Evolutionary conservation across 2,888 invertebrate genomes (phyloP).

Genomic region (Tortrix viridana): DNA sequence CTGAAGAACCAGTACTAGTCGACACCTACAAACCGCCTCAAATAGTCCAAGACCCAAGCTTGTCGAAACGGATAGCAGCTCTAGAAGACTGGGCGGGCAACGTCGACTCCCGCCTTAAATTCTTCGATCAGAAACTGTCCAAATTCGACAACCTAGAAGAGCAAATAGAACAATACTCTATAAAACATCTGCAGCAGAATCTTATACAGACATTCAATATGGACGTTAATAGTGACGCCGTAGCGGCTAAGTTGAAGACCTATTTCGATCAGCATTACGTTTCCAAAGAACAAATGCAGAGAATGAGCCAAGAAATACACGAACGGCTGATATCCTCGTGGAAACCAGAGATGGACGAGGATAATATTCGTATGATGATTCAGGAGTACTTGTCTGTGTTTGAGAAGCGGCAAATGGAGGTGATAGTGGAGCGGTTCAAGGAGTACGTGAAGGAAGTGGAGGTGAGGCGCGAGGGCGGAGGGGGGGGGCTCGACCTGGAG

Average conservation of each 20-base stretch:
- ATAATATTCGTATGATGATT: conserved; percentile 74
- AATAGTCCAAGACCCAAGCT: conserved; percentile 61
- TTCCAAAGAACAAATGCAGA: conserved; percentile 85
- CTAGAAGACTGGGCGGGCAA: conserved; percentile 79
- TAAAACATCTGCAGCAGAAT: conserved; percentile 81
- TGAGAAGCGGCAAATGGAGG: conserved; percentile 76
- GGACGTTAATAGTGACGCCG: conserved; percentile 62
- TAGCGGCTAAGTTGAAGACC: conserved; percentile 80
- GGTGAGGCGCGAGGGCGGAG: conserved; percentile 44
- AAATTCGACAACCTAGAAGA: conserved; percentile 75
- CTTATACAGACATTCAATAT: conserved; percentile 81
- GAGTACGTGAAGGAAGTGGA: conserved; percentile 69
- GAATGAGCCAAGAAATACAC: conserved; percentile 67
- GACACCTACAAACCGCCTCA: conserved; percentile 66
- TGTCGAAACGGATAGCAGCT: conserved; percentile 66
- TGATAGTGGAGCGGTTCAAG: conserved; percentile 70
- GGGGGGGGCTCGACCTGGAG: conserved; percentile 65
- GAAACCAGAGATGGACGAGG: conserved; percentile 82
- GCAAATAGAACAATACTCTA: conserved; percentile 80
- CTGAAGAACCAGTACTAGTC: conserved; percentile 48
- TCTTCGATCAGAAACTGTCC: conserved; percentile 81
- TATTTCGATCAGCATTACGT: conserved; percentile 86
- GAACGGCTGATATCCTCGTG: conserved; percentile 65
- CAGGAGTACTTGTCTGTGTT: conserved; percentile 72
- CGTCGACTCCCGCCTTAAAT: conserved; percentile 80